Percentiles rank a stretch among this genome's conserved stretches.
Evolutionary conservation across 2,888 invertebrate species (phyloP).

Genomic region (Plagiodera versicolora): DNA sequence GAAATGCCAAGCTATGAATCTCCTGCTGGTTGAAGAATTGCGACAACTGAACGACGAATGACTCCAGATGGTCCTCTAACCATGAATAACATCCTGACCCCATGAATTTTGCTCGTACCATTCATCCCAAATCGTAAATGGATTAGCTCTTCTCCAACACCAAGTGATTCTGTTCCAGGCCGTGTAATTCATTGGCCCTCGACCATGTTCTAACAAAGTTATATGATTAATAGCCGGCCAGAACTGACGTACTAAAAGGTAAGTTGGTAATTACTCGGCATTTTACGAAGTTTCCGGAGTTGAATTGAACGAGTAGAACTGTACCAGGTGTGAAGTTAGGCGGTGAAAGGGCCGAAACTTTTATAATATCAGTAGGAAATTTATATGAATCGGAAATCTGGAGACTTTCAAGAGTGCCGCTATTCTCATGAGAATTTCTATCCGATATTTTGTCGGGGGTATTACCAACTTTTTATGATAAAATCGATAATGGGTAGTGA

Average conservation of each 20-base stretch:
- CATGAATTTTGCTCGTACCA: constrained; percentile 17
- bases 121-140: constrained; percentile 24
- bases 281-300: constrained; percentile 21
- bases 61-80: too few relatives aligned
- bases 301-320: not conserved
- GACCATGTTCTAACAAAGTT: constrained; percentile 29
- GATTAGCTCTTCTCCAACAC: constrained; percentile 15
- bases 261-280: constrained; percentile 31
- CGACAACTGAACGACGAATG: too few relatives aligned
- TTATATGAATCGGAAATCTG: not conserved
- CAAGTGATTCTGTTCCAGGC: not conserved
- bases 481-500: too few relatives aligned
- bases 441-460: too few relatives aligned
- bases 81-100: too few relatives aligned
- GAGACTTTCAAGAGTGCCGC: too few relatives aligned
- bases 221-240: constrained; percentile 30
- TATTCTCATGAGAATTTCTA: too few relatives aligned
- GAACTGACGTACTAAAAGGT: constrained; percentile 30
- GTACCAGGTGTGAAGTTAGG: not conserved
- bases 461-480: too few relatives aligned
- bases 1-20: too few relatives aligned
- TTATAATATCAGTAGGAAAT: not conserved
- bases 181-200: constrained; percentile 25
- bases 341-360: not conserved
- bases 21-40: too few relatives aligned